These are phyloP conservation scores for Chiridota heheva DNA, from an alignment of 35 echinoderm and acorn worm species.

Conservation along the genomic window DNA sequence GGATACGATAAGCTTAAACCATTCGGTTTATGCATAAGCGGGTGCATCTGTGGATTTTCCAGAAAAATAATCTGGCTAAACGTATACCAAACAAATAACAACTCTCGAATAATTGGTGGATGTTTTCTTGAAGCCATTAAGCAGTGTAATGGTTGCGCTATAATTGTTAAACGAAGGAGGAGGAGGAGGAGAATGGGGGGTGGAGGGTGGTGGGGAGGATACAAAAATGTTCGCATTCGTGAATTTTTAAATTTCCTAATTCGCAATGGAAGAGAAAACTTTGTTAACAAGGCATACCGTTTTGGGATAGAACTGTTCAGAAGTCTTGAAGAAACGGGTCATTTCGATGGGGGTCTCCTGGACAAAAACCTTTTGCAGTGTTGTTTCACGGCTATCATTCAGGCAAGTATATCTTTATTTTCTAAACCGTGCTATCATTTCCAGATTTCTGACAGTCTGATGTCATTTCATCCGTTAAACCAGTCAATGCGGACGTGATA, in stretches of 20 bases:
- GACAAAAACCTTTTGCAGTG: conserved; percentile 46
- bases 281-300: conserved; percentile 2
- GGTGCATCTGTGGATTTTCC: too few relatives aligned
- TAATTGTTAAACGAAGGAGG: too few relatives aligned
- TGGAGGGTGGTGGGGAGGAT: conserved; percentile 10
- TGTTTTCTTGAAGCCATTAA: conserved; percentile 30
- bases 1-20: conserved; percentile 26
- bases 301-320: conserved; percentile 43
- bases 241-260: conserved; percentile 31
- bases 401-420: too few relatives aligned
- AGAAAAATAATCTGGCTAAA: too few relatives aligned
- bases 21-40: conserved; percentile 3
- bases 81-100: too few relatives aligned
- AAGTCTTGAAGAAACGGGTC: conserved; percentile 4
- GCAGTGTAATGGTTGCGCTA: conserved; percentile 15
- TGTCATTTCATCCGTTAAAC: too few relatives aligned
- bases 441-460: too few relatives aligned
- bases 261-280: too few relatives aligned
- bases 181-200: too few relatives aligned
- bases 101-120: too few relatives aligned
- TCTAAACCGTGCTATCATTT: too few relatives aligned
- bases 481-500: too few relatives aligned
- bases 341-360: conserved; percentile 33
- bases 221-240: conserved; percentile 34
- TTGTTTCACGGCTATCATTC: conserved; percentile 54